These are phyloP conservation scores for Drosophila persimilis DNA, from an alignment of 1,140 invertebrate species.

Conservation along the genomic window DNA sequence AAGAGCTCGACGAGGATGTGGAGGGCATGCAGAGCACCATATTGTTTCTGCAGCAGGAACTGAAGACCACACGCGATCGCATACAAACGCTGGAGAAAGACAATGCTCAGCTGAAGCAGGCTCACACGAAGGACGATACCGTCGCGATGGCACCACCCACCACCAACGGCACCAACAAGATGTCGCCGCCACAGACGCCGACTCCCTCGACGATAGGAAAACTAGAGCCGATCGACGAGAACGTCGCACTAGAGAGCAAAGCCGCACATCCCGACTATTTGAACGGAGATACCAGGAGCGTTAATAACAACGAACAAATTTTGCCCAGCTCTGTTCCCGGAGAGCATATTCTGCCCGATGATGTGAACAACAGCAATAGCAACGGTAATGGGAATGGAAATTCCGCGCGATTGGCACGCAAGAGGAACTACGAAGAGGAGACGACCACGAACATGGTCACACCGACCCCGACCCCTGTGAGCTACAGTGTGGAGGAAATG, in stretches of 20 bases:
- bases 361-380: constrained; percentile 46
- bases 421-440: constrained; percentile 75
- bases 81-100: constrained; percentile 77
- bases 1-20: constrained; percentile 98
- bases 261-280: constrained; percentile 42
- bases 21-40: constrained; percentile 99
- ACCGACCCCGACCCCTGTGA: constrained; percentile 7
- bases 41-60: constrained; percentile 95
- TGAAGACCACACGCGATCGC: constrained; percentile 90
- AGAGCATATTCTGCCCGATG: constrained; percentile 34
- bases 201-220: constrained; percentile 18
- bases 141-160: constrained; percentile 10
- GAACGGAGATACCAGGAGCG: constrained; percentile 47
- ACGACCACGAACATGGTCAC: constrained; percentile 5
- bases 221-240: constrained; percentile 68
- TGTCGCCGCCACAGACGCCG: constrained; percentile 6
- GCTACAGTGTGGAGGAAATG: constrained; percentile 34
- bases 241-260: constrained; percentile 16
- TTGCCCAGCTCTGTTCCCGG: background rate
- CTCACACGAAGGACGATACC: constrained; percentile 19
- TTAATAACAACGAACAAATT: constrained; percentile 48
- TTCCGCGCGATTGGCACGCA: constrained; percentile 61
- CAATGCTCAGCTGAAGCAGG: constrained; percentile 60
- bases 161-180: constrained; percentile 41
- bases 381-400: constrained; percentile 40